A percentile compares a stretch with the other conserved stretches of the same genome.
Conservation (phyloP, 2,113 vertebrate genomes). For the Pluvialis apricaria region DNA sequence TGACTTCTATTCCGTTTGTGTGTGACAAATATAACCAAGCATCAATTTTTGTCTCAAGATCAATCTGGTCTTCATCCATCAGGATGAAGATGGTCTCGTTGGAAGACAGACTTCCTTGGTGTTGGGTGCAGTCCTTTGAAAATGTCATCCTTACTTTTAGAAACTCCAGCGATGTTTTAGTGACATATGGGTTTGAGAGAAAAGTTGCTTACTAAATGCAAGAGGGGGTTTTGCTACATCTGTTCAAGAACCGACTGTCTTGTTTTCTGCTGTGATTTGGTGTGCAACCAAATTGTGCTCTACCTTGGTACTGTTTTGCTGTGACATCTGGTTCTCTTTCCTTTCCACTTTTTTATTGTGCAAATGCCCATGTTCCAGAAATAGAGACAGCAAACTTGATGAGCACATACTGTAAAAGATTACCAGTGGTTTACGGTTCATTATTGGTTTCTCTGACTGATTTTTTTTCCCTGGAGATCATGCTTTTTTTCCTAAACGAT, state of each 20-base stretch:
- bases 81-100: rapidly evolving
- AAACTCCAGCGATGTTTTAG: background rate
- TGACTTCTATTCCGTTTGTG: background rate
- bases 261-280: background rate
- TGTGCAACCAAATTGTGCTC: background rate
- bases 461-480: too few relatives aligned
- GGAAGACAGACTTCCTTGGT: background rate
- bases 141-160: background rate
- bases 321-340: background rate
- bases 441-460: background rate
- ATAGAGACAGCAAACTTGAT: background rate
- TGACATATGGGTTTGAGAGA: background rate
- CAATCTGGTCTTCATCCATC: background rate
- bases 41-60: background rate
- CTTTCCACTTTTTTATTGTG: background rate
- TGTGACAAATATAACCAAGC: background rate
- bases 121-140: background rate
- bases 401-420: background rate
- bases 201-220: background rate
- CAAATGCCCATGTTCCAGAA: background rate
- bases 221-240: background rate
- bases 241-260: too few relatives aligned
- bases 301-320: background rate
- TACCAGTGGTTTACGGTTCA: background rate
- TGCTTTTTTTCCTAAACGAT: background rate